A percentile compares a stretch with the other conserved stretches of the same genome.
Evolutionary conservation across 2,113 vertebrate genomes (phyloP).

Genomic region (Malaclemys terrapin): DNA sequence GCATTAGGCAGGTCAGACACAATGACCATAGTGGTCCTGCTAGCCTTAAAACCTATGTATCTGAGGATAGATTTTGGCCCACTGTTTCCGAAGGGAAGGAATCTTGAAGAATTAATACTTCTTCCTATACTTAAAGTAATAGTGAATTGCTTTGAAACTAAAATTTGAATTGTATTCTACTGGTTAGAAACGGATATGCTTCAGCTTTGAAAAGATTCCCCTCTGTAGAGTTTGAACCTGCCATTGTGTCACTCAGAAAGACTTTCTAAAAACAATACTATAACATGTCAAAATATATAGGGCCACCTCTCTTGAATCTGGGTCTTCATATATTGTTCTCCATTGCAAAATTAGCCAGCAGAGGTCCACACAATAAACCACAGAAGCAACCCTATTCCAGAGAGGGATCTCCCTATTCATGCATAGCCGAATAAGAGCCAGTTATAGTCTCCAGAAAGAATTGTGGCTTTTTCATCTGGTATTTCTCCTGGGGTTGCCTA

Average conservation of each 20-base stretch:
- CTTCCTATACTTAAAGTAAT: not conserved
- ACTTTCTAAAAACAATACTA: not conserved
- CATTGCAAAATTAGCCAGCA: not conserved
- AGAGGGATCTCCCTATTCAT: not conserved
- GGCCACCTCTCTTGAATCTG: not conserved
- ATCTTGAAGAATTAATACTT: not conserved
- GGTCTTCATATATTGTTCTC: not conserved
- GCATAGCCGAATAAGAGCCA: not conserved
- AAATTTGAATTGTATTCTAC: not conserved
- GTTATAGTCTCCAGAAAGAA: not conserved
- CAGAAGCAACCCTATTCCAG: not conserved
- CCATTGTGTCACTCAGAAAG: not conserved
- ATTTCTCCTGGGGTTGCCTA: not conserved
- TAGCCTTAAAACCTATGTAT: not conserved
- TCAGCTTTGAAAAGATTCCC: not conserved
- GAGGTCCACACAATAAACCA: not conserved
- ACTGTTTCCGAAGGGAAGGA: not conserved
- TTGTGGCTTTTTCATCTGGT: not conserved
- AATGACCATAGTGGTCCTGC: not conserved
- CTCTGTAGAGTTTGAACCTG: not conserved
- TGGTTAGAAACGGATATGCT: not conserved
- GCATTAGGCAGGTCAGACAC: accelerated
- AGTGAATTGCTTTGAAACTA: not conserved
- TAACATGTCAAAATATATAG: not conserved
- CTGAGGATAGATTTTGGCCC: not conserved